These are phyloP conservation scores for Lamproptera curius DNA, from an alignment of 2,888 invertebrate genomes.

Conservation along the genomic window DNA sequence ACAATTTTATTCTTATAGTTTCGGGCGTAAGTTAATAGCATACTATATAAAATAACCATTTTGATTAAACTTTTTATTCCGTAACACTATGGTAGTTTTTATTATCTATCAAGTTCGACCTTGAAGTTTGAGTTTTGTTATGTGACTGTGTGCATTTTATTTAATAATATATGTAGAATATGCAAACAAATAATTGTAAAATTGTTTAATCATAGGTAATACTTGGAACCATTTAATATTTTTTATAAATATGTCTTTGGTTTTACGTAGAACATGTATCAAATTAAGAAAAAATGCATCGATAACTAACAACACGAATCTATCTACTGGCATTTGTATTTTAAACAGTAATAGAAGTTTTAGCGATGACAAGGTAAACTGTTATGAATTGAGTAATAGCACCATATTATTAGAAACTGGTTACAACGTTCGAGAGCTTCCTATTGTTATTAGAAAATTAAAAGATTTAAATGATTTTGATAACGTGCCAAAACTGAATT, in stretches of 20 bases:
- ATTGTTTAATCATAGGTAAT: background rate
- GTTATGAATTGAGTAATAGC: constrained; percentile 54
- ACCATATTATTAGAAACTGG: constrained; percentile 83
- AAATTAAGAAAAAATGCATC: constrained; percentile 46
- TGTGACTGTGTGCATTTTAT: too few species aligned
- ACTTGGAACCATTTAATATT: background rate
- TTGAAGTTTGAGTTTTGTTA: too few species aligned
- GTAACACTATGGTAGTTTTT: too few species aligned
- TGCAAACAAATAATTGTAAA: too few species aligned
- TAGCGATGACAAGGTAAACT: constrained; percentile 50
- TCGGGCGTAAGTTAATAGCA: too few species aligned
- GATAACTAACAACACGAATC: constrained; percentile 10
- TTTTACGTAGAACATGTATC: constrained; percentile 51
- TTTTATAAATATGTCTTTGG: constrained; percentile 44
- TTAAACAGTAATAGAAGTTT: constrained; percentile 34
- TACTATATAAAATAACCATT: too few species aligned
- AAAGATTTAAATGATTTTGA: constrained; percentile 56
- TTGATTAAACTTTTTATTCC: too few species aligned
- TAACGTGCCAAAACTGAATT: constrained; percentile 33
- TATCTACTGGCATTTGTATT: constrained; percentile 16
- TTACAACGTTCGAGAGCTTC: constrained; percentile 82
- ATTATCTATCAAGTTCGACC: too few species aligned
- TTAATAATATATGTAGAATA: too few species aligned
- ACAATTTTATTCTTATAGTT: too few species aligned
- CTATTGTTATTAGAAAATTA: constrained; percentile 78